These are phyloP conservation scores for Drosophila merina DNA, from an alignment of 2,888 invertebrate species.

Conservation along the genomic window DNA sequence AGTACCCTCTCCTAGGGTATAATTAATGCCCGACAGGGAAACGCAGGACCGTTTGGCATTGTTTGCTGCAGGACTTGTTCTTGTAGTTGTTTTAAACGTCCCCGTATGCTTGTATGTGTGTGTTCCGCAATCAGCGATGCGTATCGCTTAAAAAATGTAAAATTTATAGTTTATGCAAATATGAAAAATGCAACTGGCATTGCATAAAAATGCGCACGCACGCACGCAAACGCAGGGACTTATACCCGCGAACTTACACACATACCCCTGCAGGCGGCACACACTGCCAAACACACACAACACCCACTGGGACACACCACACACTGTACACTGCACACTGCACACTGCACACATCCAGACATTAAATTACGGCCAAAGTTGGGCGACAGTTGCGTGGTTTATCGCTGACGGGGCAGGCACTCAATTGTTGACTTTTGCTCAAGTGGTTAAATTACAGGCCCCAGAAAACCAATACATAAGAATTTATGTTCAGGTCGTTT, in stretches of 20 bases:
- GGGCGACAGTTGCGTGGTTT: conserved; percentile 76
- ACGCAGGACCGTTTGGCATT: conserved; percentile 23
- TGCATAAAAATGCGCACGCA: conserved; percentile 80
- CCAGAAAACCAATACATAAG: conserved; percentile 33
- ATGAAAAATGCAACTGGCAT: conserved; percentile 79
- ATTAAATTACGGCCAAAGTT: conserved; percentile 77
- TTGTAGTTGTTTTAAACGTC: conserved; percentile 17
- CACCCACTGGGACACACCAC: conserved; percentile 13
- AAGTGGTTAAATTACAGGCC: conserved; percentile 60
- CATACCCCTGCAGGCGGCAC: conserved; percentile 19
- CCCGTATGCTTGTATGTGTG: conserved; percentile 28
- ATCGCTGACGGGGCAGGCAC: conserved; percentile 63
- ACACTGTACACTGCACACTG: conserved; percentile 33
- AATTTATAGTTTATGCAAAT: conserved; percentile 80
- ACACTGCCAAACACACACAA: conserved; percentile 12
- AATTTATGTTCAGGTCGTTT: conserved; percentile 1
- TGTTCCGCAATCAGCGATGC: conserved; percentile 76
- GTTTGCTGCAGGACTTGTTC: conserved; percentile 42
- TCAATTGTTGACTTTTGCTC: conserved; percentile 74
- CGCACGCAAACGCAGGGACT: conserved; percentile 77
- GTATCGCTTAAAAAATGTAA: conserved; percentile 79
- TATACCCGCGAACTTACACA: conserved; percentile 56
- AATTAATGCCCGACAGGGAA: conserved; percentile 42
- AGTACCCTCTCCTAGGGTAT: too few species aligned
- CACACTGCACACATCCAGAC: conserved; percentile 33